phyloP scores from a whole-genome alignment of 2,888 invertebrate genomes.

The Sceliomorpha sp. region DNA sequence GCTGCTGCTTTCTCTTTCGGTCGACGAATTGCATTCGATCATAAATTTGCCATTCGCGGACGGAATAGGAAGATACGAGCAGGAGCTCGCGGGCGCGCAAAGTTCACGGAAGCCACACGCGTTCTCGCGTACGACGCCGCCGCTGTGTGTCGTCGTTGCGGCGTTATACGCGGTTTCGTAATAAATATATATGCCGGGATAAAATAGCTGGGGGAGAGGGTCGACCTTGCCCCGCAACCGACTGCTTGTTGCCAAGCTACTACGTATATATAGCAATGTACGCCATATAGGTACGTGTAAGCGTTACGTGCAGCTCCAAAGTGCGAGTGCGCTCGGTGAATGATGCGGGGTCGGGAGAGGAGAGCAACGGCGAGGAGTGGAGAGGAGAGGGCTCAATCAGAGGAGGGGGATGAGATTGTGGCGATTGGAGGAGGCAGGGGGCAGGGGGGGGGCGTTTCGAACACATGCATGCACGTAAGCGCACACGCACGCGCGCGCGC shows the following conservation, averaged over 20 bases:
- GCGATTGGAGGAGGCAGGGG: too few species aligned
- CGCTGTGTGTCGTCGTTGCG: slow-evolving; percentile 23
- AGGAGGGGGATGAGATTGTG: too few species aligned
- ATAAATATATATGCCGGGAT: slow-evolving; percentile 76
- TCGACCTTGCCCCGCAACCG: slow-evolving; percentile 78
- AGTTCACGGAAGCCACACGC: slow-evolving; percentile 46
- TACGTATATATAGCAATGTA: slow-evolving; percentile 67
- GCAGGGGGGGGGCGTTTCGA: too few species aligned
- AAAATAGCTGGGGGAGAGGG: slow-evolving; percentile 72
- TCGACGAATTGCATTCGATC: slow-evolving; percentile 8
- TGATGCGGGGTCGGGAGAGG: too few species aligned
- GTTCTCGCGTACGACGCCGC: slow-evolving; percentile 22
- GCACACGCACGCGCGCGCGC: slow-evolving; percentile 4
- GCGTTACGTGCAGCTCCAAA: slow-evolving; percentile 38
- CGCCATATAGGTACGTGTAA: slow-evolving; percentile 46
- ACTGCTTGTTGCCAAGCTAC: slow-evolving; percentile 78
- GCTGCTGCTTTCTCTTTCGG: background rate
- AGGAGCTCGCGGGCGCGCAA: too few species aligned
- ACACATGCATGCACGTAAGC: background rate
- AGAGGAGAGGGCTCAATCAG: too few species aligned
- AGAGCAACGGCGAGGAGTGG: too few species aligned
- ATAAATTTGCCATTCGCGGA: too few species aligned
- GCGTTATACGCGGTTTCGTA: slow-evolving; percentile 68
- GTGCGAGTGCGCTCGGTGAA: background rate
- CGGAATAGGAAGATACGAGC: too few species aligned